Conservation (phyloP, 2,797 vertebrate species). For the Neostethus bicornis region DNA sequence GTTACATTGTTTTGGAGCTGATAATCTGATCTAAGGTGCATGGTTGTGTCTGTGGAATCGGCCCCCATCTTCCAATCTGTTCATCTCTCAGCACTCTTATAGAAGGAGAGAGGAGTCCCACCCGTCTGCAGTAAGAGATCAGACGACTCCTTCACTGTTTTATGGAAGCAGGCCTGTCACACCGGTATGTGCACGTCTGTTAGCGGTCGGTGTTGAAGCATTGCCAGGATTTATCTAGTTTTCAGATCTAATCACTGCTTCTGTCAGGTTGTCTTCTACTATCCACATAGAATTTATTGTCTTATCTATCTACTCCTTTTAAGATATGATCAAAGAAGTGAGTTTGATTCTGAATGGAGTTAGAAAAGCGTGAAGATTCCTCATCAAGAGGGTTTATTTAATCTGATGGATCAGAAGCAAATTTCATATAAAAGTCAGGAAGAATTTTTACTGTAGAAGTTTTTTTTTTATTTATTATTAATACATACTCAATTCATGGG, state of each 20-base stretch:
- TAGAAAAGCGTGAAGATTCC: no score
- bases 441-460: no score
- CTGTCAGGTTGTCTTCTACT: background rate
- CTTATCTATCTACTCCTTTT: background rate
- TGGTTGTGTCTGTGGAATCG: slow-evolving; percentile 57
- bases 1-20: slow-evolving; percentile 30
- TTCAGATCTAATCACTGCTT: background rate
- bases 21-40: slow-evolving; percentile 58
- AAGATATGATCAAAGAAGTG: no score
- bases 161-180: slow-evolving; percentile 49
- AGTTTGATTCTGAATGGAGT: no score
- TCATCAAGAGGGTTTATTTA: no score
- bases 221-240: slow-evolving; percentile 10
- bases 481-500: no score
- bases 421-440: no score
- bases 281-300: background rate
- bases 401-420: no score
- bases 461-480: no score
- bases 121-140: slow-evolving; percentile 55
- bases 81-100: slow-evolving; percentile 64
- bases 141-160: slow-evolving; percentile 50
- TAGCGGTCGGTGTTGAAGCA: slow-evolving; percentile 26
- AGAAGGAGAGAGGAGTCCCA: slow-evolving; percentile 48
- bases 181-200: slow-evolving; percentile 52
- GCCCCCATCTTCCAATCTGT: slow-evolving; percentile 59